phyloP scores from a whole-genome alignment of 1,140 invertebrate genomes.

The Drosophila punjabiensis region DNA sequence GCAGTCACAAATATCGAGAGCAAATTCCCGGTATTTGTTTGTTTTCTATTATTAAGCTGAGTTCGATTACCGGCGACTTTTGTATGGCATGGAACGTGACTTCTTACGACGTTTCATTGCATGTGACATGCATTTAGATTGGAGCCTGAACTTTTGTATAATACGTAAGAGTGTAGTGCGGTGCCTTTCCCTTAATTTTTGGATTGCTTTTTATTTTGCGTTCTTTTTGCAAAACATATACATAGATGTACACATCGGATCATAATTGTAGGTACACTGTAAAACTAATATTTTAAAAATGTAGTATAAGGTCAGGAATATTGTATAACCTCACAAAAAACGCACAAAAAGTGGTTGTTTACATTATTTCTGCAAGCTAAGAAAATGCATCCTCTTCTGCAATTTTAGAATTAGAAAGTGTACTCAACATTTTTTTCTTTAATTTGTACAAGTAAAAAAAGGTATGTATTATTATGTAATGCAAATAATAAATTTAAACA shows the following conservation, averaged over 20 bases:
- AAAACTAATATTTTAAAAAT: background rate
- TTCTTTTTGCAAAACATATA: constrained; percentile 31
- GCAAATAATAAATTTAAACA: too few species aligned
- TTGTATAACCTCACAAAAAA: too few species aligned
- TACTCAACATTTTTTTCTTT: too few species aligned
- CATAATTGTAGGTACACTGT: background rate
- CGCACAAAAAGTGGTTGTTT: too few species aligned
- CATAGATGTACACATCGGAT: constrained; percentile 23
- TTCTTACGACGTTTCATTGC: constrained; percentile 50
- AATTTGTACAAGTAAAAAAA: too few species aligned
- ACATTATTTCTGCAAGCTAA: too few species aligned
- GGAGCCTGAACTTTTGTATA: constrained; percentile 3
- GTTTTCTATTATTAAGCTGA: constrained; percentile 34
- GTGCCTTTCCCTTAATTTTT: constrained; percentile 18
- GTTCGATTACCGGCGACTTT: constrained; percentile 71
- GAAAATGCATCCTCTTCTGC: too few species aligned
- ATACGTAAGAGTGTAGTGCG: constrained; percentile 6
- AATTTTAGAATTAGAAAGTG: too few species aligned
- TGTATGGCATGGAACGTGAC: constrained; percentile 64
- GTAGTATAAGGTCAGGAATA: too few species aligned
- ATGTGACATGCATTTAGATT: constrained; percentile 74
- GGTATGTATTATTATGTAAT: too few species aligned
- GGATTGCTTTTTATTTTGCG: constrained; percentile 27
- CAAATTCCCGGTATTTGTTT: constrained; percentile 23
- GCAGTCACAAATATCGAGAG: constrained; percentile 20